phyloP scores from a whole-genome alignment of 30 jellyfish, hydroid and myxozoan genomes.

The Hydra vulgaris region DNA sequence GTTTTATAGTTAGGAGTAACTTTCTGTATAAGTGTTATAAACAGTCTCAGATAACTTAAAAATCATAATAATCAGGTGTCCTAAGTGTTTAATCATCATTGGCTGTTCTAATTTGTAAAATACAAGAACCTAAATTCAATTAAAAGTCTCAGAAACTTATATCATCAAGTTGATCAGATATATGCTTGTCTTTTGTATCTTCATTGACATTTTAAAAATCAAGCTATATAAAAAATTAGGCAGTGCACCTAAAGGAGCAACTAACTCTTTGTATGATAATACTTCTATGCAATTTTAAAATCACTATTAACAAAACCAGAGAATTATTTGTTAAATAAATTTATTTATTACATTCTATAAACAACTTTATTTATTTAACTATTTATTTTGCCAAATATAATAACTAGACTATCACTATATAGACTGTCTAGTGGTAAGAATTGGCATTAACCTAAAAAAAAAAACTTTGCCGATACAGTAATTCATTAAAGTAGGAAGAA shows the following conservation, averaged over 20 bases:
- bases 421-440: neutral
- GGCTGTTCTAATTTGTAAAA: neutral
- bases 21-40: too few relatives aligned
- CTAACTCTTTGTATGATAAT: neutral
- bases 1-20: too few relatives aligned
- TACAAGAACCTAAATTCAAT: neutral
- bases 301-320: neutral
- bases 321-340: too few relatives aligned
- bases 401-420: neutral
- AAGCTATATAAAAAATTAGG: too few relatives aligned
- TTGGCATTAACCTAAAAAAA: too few relatives aligned
- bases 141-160: neutral
- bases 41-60: neutral
- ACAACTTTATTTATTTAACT: neutral
- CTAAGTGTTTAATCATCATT: neutral
- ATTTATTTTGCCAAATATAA: neutral
- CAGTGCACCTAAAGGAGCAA: too few relatives aligned
- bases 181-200: neutral
- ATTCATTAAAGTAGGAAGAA: too few relatives aligned
- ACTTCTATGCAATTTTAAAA: neutral
- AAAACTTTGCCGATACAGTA: too few relatives aligned
- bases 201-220: neutral
- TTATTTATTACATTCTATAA: too few relatives aligned
- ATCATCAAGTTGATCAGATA: neutral
- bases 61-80: neutral